These are phyloP conservation scores for Epinotia nisella DNA, from an alignment of 2,888 invertebrate genomes.

Conservation along the genomic window DNA sequence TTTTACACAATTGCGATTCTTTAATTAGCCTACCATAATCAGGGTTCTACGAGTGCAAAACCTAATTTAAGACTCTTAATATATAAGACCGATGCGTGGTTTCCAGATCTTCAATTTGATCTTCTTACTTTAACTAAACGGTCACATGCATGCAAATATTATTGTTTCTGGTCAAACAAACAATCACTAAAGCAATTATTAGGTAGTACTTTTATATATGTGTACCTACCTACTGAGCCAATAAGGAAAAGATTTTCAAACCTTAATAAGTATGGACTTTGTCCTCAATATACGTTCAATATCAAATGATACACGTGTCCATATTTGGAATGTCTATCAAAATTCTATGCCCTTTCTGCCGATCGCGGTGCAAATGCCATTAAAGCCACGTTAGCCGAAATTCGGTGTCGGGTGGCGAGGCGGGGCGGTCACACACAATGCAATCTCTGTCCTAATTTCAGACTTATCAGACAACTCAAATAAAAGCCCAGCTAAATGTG, in stretches of 20 bases:
- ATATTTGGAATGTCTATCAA: slow-evolving; percentile 13
- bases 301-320: background rate
- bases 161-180: too few species aligned
- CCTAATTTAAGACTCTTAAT: too few species aligned
- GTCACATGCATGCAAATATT: too few species aligned
- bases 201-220: background rate
- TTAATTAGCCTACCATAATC: too few species aligned
- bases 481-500: slow-evolving; percentile 63
- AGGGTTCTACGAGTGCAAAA: too few species aligned
- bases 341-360: slow-evolving; percentile 18
- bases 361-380: slow-evolving; percentile 45
- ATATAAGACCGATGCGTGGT: too few species aligned
- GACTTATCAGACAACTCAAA: slow-evolving; percentile 74
- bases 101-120: too few species aligned
- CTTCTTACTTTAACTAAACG: too few species aligned
- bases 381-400: slow-evolving; percentile 51
- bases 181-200: too few species aligned
- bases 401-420: slow-evolving; percentile 51
- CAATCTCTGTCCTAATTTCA: slow-evolving; percentile 75
- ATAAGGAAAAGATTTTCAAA: slow-evolving; percentile 17
- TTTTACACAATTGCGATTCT: too few species aligned
- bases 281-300: slow-evolving; percentile 9
- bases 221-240: too few species aligned
- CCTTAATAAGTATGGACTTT: background rate
- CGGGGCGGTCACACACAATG: slow-evolving; percentile 60